phyloP scores from a whole-genome alignment of 2,797 vertebrate genomes.

The Tachyglossus aculeatus region DNA sequence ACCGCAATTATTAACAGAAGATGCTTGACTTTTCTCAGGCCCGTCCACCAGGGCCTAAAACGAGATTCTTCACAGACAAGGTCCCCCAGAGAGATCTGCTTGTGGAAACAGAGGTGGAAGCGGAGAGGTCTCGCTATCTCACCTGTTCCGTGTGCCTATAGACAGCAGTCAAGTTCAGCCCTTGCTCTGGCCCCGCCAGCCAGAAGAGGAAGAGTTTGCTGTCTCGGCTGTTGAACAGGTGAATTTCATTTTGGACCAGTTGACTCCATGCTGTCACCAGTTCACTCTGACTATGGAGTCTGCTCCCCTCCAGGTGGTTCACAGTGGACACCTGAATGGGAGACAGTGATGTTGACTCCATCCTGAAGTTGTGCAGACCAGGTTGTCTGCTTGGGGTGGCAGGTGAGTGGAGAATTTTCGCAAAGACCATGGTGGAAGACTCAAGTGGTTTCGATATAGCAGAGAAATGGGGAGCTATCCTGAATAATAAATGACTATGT shows the following conservation, averaged over 20 bases:
- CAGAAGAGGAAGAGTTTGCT: slow-evolving; percentile 76
- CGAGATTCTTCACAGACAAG: too few relatives aligned
- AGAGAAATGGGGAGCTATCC: too few relatives aligned
- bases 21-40: too few relatives aligned
- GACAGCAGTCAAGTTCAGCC: slow-evolving; percentile 77
- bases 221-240: slow-evolving; percentile 72
- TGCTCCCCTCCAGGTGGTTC: slow-evolving; percentile 34
- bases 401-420: not conserved
- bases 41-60: too few relatives aligned
- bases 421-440: not conserved
- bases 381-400: not conserved
- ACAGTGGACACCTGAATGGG: slow-evolving; percentile 60
- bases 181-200: slow-evolving; percentile 73
- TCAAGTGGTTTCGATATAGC: fast-evolving
- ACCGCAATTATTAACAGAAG: too few relatives aligned
- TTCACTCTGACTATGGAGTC: slow-evolving; percentile 63
- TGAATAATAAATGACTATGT: too few relatives aligned
- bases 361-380: not conserved
- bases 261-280: slow-evolving; percentile 81
- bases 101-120: not conserved
- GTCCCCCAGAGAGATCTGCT: too few relatives aligned
- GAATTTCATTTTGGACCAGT: slow-evolving; percentile 75
- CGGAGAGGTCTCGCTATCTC: slow-evolving; percentile 7
- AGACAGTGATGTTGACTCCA: not conserved
- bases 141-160: slow-evolving; percentile 76